Conservation (phyloP, 2,113 vertebrate genomes). For the Patagioenas fasciata region DNA sequence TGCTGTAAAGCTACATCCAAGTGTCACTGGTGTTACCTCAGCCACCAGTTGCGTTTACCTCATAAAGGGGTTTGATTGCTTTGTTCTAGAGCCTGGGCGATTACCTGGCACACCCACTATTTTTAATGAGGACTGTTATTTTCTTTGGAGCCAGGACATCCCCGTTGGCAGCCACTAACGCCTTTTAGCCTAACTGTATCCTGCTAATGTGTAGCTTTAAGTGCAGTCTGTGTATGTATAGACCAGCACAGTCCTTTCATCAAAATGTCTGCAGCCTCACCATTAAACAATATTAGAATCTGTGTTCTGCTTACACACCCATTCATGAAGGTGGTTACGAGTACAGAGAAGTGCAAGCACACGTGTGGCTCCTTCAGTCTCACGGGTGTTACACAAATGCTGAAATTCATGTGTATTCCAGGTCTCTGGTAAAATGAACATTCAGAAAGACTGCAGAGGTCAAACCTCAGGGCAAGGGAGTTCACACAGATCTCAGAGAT, state of each 20-base stretch:
- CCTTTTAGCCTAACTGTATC: background rate
- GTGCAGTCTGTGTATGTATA: background rate
- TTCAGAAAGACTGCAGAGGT: background rate
- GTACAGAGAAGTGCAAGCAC: background rate
- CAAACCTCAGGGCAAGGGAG: background rate
- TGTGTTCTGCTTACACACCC: background rate
- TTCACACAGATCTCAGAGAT: background rate
- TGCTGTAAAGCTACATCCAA: background rate
- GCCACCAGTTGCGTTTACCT: conserved; percentile 54
- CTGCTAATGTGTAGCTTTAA: background rate
- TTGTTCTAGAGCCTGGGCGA: background rate
- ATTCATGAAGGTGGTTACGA: fast-evolving
- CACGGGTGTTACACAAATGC: background rate
- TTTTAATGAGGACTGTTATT: conserved; percentile 47
- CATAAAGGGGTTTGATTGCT: conserved; percentile 57
- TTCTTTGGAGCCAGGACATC: conserved; percentile 29
- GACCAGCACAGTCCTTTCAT: background rate
- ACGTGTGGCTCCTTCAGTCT: background rate
- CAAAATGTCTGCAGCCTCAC: background rate
- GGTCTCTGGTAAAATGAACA: background rate
- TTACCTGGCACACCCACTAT: conserved; percentile 37
- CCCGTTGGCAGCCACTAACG: conserved; percentile 11
- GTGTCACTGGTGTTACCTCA: conserved; percentile 35
- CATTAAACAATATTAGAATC: background rate
- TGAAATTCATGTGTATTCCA: background rate